A percentile compares a stretch with the other conserved stretches of the same genome.
Conservation (phyloP, 2,113 vertebrate species). For the Ia io region DNA sequence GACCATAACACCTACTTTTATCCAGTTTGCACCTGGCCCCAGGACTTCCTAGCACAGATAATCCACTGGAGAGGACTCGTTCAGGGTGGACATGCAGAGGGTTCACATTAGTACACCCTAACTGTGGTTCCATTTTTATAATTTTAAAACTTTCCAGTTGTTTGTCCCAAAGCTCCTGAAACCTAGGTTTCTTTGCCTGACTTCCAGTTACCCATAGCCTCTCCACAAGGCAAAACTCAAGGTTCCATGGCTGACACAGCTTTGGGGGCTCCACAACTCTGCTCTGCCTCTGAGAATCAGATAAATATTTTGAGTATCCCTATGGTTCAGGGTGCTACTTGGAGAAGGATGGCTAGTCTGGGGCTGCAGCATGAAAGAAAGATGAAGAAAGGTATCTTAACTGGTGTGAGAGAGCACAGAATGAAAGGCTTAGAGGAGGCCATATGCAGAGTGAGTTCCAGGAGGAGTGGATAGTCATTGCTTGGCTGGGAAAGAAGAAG, state of each 20-base stretch:
- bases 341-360: background rate
- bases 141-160: background rate
- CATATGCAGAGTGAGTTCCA: background rate
- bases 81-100: rapidly evolving
- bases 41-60: background rate
- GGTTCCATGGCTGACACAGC: background rate
- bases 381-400: background rate
- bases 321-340: background rate
- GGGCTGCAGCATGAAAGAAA: background rate
- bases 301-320: background rate
- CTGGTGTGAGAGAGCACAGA: background rate
- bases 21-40: rapidly evolving
- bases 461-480: background rate
- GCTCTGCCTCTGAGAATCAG: background rate
- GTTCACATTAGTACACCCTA: background rate
- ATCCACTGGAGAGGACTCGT: rapidly evolving
- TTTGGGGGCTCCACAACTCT: too few relatives aligned
- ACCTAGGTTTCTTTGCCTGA: background rate
- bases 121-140: background rate
- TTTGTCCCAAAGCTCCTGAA: background rate
- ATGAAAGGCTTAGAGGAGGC: background rate
- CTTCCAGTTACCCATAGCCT: background rate
- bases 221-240: too few relatives aligned
- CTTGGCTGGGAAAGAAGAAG: background rate
- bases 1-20: background rate